Evolutionary conservation across 2,797 vertebrate species (phyloP), one percentile per base, ranked within the genome.

Genomic region (Lophotriccus pileatus): DNA sequence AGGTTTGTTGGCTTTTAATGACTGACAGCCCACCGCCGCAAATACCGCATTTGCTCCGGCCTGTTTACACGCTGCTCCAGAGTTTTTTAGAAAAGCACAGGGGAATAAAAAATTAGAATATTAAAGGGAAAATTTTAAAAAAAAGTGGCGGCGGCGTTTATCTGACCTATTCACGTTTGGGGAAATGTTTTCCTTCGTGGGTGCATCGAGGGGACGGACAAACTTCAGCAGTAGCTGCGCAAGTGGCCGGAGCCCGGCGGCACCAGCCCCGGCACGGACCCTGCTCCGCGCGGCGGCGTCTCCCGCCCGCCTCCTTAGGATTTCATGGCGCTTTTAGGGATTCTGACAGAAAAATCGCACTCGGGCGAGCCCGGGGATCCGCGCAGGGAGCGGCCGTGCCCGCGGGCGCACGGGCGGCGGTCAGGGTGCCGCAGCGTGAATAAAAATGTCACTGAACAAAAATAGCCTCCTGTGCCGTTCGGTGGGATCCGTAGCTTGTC

Each of bases 1-100:
- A 97, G 97, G 97, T 97, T 98, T 97, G 95, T 97, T 98, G 97
- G 97, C 97, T 97, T 97, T 97, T 96, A 89, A 66, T 94, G 97
- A 97, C 94, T 95, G 97, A 94, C 97, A 93, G 96, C 90, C 82
- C 95, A 96, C 93, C 53, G 47, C 90, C 76, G 96, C 97, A 90
- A 95, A 96, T 77, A 93, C 95, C 90, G 67, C 86, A 27, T 76
- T 96, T 86, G 93, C 92, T 89, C 78, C 47, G 94, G 94, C 95
- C 96, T 97, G 97, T 96, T 96, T 94, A 95, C 96, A 58, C 75
- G 92, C 93, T 70, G 34, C 92, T 96, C 85, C 84, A 93, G 95
- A 96, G 92, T 95, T 95, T 95, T 84, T 94, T 87, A 50, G 78
- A 73, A 84, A 82, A 92, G 84, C 85, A 56, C 64, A 44, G 90